Evolutionary conservation across 2,888 invertebrate genomes (phyloP).

Genomic region (Perizoma flavofasciatum): DNA sequence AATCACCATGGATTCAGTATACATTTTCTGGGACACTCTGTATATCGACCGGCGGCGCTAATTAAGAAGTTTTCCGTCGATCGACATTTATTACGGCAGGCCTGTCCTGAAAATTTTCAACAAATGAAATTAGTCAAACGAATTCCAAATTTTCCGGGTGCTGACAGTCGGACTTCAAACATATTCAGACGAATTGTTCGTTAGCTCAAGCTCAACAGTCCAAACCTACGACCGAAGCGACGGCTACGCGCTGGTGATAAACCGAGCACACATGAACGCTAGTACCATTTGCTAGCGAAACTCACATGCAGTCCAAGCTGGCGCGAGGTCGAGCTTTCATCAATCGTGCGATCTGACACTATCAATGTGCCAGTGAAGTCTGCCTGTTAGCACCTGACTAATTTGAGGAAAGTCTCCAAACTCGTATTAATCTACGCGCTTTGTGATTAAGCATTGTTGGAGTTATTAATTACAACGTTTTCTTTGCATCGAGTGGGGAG

Average conservation of each 20-base stretch:
- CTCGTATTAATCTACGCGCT: slow-evolving; percentile 40
- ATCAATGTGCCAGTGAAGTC: slow-evolving; percentile 4
- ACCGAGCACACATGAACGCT: no score
- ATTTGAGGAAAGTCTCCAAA: slow-evolving; percentile 44
- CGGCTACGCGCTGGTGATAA: background rate
- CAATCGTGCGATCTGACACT: no score
- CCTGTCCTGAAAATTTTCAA: slow-evolving; percentile 62
- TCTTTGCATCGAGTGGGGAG: slow-evolving; percentile 4
- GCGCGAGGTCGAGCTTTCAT: no score
- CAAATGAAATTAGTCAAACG: slow-evolving; percentile 68
- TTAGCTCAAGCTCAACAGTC: no score
- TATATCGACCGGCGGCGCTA: slow-evolving; percentile 55
- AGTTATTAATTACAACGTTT: slow-evolving; percentile 38
- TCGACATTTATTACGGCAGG: slow-evolving; percentile 64
- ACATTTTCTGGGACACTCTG: no score
- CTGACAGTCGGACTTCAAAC: background rate
- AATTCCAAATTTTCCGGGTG: slow-evolving; percentile 57
- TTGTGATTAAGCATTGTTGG: slow-evolving; percentile 48
- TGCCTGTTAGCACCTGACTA: slow-evolving; percentile 7
- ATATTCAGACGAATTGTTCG: slow-evolving; percentile 28
- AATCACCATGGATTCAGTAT: no score
- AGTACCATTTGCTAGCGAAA: no score
- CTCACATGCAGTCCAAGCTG: no score
- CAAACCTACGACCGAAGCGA: background rate
- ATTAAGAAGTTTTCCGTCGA: slow-evolving; percentile 72